A percentile compares a stretch with the other conserved stretches of the same genome.
These are phyloP conservation scores for Larimichthys crocea DNA, from an alignment of 2,113 vertebrate species.

Conservation along the genomic window DNA sequence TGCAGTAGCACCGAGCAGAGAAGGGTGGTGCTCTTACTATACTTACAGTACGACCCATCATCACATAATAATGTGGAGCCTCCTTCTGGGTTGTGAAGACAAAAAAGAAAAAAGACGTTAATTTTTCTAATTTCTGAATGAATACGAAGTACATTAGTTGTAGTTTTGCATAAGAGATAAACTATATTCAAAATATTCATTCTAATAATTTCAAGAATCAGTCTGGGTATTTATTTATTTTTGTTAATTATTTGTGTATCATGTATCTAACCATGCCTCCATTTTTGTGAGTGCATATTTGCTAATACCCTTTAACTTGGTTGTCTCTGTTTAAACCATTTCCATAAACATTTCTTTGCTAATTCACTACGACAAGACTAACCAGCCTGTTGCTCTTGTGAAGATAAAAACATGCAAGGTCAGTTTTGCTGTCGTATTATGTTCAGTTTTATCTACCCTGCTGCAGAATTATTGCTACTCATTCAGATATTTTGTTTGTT, in stretches of 20 bases:
- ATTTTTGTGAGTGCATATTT: conserved; percentile 1
- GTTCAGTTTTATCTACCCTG: conserved; percentile 18
- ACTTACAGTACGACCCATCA: conserved; percentile 35
- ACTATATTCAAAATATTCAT: not conserved
- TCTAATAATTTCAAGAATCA: not conserved
- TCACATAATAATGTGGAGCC: not conserved
- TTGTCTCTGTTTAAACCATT: conserved; percentile 21
- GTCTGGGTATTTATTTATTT: not conserved
- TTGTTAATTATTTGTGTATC: not conserved
- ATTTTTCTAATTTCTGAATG: not conserved
- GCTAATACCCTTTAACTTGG: conserved; percentile 6
- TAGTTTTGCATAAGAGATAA: not conserved
- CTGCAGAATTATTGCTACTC: conserved; percentile 33
- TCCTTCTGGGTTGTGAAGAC: not conserved
- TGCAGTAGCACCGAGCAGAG: conserved; percentile 42
- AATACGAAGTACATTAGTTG: not conserved
- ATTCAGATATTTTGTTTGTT: conserved; percentile 45
- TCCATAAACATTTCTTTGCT: conserved; percentile 9
- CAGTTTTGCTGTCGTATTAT: conserved; percentile 26
- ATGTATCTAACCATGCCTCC: not conserved
- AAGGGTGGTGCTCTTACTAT: conserved; percentile 69
- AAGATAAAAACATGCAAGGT: conserved; percentile 37
- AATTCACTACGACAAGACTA: not conserved
- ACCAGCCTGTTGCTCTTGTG: conserved; percentile 13
- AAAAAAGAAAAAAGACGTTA: not conserved